Base-by-base conservation (phyloP, 35 echinoderm and acorn worm species). In the Apostichopus japonicus region DNA sequence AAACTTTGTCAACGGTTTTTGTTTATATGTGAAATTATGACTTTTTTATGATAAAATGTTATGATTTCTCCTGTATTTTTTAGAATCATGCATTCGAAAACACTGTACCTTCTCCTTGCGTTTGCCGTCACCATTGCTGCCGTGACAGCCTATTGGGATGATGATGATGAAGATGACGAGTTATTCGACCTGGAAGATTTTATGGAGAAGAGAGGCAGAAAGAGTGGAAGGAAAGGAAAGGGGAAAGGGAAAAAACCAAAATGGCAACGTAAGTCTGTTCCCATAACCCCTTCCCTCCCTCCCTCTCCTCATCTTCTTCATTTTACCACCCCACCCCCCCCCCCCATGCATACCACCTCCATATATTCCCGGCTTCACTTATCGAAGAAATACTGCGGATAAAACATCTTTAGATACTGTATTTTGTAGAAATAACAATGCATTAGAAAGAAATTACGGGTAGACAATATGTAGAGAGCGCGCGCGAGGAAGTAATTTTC, bases 111-210 rank as follows among this genome's bases (percentile, higher is more conserved):
- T 9, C 54, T 84, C 1, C 55, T 84, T n/a, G 81, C 55, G 10
- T 84, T 84, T 23, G 81, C 81, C 7, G 81, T 84, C 24, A 84
- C 81, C 22, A 23, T 84, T 57, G 81, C 81, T 54, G 81, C 23
- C 5, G 81, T 58, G 22, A 84, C 81, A 23, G 81, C 81, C 1
- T 57, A 57, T 24, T 57, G 22, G 54, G 81, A 84, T 19, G 81
- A 84, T 7, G 81, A 84, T 6, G 79, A 83, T 4, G 78, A 84
- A 23, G 81, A 84, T 21, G 54, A 57, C 19, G 81, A 84, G 55
- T 55, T 57, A 17, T 55, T 58, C 23, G 54, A 57, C 3, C 53
- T 84, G 13, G 86, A 89, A 14, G 61, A 89, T 10, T 10, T 27
- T 4, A 73, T 67, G 22, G 86, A 67, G 59, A 89, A 73, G 63